phyloP scores from a whole-genome alignment of 2,797 vertebrate species.

The Pangasius larnaudii region DNA sequence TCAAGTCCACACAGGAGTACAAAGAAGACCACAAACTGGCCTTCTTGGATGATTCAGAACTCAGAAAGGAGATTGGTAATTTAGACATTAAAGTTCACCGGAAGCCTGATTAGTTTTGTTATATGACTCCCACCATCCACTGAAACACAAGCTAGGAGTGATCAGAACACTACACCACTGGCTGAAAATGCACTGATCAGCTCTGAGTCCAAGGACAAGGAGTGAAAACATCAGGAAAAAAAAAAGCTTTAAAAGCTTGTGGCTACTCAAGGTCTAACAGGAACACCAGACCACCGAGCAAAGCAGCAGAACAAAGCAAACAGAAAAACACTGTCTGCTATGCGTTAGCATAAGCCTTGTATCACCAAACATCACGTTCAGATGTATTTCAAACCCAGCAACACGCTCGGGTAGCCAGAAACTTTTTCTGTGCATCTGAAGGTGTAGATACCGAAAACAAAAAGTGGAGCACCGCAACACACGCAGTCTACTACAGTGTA shows the following conservation, averaged over 20 bases:
- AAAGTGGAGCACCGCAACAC: background rate
- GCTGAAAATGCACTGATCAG: constrained; percentile 20
- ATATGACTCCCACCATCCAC: constrained; percentile 10
- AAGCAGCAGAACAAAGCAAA: background rate
- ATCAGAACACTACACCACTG: constrained; percentile 4
- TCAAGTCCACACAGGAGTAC: background rate
- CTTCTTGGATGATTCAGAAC: background rate
- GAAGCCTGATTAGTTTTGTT: constrained; percentile 17
- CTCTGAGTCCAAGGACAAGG: constrained; percentile 21
- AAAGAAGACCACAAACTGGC: background rate
- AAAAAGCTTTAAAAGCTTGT: constrained; percentile 3
- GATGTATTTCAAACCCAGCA: background rate
- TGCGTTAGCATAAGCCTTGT: background rate
- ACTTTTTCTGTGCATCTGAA: background rate
- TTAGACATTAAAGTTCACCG: constrained; percentile 12
- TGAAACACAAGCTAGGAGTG: constrained; percentile 13
- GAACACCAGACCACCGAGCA: background rate
- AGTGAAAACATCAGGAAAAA: background rate
- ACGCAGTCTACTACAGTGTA: background rate
- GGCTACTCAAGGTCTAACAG: constrained; percentile 9
- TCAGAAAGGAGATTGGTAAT: background rate
- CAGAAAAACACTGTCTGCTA: background rate
- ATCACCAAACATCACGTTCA: background rate
- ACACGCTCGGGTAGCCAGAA: background rate
- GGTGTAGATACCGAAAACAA: background rate